A percentile compares a stretch with the other conserved stretches of the same genome.
These are phyloP conservation scores for Steinernema hermaphroditum DNA, from an alignment of 2,888 invertebrate genomes.

Conservation along the genomic window DNA sequence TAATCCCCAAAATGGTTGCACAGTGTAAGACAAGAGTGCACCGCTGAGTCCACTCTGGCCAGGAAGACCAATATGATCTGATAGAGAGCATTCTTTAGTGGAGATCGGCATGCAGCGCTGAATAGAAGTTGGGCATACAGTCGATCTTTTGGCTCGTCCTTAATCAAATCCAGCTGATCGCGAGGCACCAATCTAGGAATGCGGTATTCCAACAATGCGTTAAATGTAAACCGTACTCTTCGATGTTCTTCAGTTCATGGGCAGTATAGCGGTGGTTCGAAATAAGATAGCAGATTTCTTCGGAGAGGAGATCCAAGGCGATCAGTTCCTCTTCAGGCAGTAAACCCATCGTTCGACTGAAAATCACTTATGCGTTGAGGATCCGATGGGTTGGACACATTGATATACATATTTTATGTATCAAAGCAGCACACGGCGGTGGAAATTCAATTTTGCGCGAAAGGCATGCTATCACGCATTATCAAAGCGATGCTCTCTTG, in stretches of 20 bases:
- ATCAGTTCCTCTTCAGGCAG: neutral
- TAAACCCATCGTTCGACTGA: too few relatives aligned
- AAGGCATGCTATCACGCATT: too few relatives aligned
- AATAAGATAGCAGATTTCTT: neutral
- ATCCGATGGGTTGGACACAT: too few relatives aligned
- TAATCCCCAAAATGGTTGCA: neutral
- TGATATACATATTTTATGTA: too few relatives aligned
- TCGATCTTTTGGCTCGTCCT: neutral
- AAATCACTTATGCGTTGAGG: too few relatives aligned
- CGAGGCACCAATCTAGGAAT: neutral
- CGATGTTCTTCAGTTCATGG: neutral
- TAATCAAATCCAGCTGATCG: neutral
- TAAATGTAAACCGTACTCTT: neutral
- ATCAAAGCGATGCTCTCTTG: too few relatives aligned
- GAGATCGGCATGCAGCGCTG: neutral
- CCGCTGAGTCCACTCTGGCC: neutral
- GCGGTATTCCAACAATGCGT: neutral
- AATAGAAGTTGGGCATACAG: neutral
- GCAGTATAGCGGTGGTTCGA: neutral
- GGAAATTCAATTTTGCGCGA: too few relatives aligned
- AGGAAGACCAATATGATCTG: neutral
- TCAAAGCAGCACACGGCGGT: too few relatives aligned
- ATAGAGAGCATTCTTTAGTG: neutral
- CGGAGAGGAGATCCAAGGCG: neutral
- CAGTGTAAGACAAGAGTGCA: neutral